Percentiles rank a stretch among this genome's conserved stretches.
phyloP scores from a whole-genome alignment of 2,888 invertebrate genomes.

The Cryptosula pallasiana region DNA sequence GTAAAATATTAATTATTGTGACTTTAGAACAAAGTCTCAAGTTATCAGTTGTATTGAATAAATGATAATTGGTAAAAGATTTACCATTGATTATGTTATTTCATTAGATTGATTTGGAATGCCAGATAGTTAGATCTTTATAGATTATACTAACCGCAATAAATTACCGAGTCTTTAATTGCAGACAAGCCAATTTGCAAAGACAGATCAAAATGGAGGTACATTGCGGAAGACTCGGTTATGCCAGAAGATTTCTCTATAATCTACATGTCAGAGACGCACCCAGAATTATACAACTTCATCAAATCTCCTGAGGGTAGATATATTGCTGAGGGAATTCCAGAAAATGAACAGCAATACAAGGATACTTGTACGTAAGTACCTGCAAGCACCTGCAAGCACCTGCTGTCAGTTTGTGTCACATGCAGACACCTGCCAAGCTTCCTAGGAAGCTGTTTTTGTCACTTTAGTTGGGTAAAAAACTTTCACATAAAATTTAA shows the following conservation, averaged over 20 bases:
- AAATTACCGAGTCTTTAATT: too few species aligned
- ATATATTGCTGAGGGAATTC: not conserved
- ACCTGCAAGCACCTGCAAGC: not conserved
- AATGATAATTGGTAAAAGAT: too few species aligned
- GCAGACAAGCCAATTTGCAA: slow-evolving; percentile 22
- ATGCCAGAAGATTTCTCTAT: slow-evolving; percentile 7
- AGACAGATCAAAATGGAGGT: slow-evolving; percentile 21
- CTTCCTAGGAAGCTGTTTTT: too few species aligned
- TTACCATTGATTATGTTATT: too few species aligned
- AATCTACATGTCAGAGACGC: not conserved
- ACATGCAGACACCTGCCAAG: not conserved
- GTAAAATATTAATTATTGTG: too few species aligned
- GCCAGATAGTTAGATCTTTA: too few species aligned
- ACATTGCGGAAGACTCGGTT: not conserved
- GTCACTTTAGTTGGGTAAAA: too few species aligned
- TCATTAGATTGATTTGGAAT: too few species aligned
- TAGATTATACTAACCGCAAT: too few species aligned
- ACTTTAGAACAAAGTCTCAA: too few species aligned
- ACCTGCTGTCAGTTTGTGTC: not conserved
- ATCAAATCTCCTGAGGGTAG: not conserved
- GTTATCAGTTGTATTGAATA: too few species aligned
- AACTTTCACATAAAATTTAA: too few species aligned
- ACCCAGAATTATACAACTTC: not conserved
- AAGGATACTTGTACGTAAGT: slow-evolving; percentile 10
- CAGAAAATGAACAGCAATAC: slow-evolving; percentile 1